These are phyloP conservation scores for Taurulus bubalis DNA, from an alignment of 2,113 vertebrate genomes.

Conservation along the genomic window DNA sequence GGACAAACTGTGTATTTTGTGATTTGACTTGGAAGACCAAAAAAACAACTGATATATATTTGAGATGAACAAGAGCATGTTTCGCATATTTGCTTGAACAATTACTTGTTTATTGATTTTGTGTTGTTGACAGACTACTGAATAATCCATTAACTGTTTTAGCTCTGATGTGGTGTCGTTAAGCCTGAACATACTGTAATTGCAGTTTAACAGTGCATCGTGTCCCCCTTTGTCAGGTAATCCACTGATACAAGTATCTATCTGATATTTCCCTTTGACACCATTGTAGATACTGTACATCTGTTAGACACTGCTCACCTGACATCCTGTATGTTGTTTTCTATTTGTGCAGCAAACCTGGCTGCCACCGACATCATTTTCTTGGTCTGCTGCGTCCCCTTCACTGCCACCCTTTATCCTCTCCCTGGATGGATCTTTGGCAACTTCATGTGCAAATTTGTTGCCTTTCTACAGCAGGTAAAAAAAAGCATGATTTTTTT, in stretches of 20 bases:
- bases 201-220: background rate
- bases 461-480: constrained; percentile 89
- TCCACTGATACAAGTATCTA: background rate
- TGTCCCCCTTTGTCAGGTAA: background rate
- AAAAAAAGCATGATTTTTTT: constrained; percentile 31
- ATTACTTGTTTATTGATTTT: background rate
- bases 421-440: constrained; percentile 89
- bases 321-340: background rate
- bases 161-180: background rate
- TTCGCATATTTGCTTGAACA: background rate
- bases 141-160: background rate
- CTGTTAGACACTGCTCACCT: background rate
- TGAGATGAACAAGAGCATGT: background rate
- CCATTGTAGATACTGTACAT: background rate
- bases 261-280: background rate
- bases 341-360: constrained; percentile 82
- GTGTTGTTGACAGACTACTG: background rate
- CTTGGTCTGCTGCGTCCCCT: constrained; percentile 88
- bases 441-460: constrained; percentile 89
- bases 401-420: constrained; percentile 88
- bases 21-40: no score
- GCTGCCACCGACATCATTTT: constrained; percentile 89
- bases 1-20: no score
- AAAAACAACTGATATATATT: background rate
- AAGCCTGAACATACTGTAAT: background rate